These are phyloP conservation scores for Actenoides lindsayi DNA, from an alignment of 2,113 vertebrate species.

Conservation along the genomic window DNA sequence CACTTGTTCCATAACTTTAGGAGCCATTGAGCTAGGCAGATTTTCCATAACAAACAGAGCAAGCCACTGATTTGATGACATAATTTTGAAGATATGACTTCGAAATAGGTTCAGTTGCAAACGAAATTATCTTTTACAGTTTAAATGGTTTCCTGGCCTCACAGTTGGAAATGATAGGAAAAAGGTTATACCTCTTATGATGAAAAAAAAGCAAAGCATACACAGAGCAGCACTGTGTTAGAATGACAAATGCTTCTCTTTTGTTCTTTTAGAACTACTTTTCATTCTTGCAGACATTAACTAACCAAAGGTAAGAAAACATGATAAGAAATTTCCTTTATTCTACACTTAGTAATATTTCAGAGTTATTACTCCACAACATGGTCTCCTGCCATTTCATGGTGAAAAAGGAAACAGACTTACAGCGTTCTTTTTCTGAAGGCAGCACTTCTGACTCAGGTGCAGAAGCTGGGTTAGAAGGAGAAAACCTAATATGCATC, in stretches of 20 bases:
- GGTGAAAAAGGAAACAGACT: not conserved
- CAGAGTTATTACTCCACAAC: not conserved
- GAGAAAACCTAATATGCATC: not conserved
- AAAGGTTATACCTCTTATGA: not conserved
- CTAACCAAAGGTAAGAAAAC: not conserved
- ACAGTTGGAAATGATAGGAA: not conserved
- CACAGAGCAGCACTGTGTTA: not conserved
- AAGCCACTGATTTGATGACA: not conserved
- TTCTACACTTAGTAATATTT: not conserved
- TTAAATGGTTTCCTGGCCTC: not conserved
- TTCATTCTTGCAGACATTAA: not conserved
- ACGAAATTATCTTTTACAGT: not conserved
- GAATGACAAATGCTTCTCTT: not conserved
- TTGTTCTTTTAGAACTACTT: not conserved
- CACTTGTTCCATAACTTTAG: constrained; percentile 5
- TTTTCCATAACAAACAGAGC: not conserved
- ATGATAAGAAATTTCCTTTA: not conserved
- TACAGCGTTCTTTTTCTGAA: not conserved
- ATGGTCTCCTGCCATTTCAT: not conserved
- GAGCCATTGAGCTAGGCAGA: not conserved
- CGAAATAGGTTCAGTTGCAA: not conserved
- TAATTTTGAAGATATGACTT: not conserved
- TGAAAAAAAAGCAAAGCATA: not conserved
- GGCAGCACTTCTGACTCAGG: not conserved
- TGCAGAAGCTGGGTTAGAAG: not conserved